These are phyloP conservation scores for Drosophila nr. fundita DNA, from an alignment of 2,888 invertebrate genomes.

Conservation along the genomic window DNA sequence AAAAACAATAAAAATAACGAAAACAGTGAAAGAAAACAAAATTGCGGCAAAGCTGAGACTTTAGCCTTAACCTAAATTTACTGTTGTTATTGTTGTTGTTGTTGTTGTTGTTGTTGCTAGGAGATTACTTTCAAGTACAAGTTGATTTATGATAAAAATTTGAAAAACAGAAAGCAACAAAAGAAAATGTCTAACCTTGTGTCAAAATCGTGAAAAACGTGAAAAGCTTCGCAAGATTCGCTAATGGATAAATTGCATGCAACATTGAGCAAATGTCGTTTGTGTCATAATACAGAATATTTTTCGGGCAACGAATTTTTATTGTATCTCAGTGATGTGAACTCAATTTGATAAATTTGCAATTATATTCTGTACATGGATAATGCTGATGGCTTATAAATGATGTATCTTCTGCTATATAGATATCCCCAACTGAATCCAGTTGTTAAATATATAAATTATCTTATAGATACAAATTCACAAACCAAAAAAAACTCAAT, in stretches of 20 bases:
- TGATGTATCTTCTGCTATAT: neutral
- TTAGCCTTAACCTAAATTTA: slow-evolving; percentile 71
- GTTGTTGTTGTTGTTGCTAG: slow-evolving; percentile 42
- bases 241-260: slow-evolving; percentile 25
- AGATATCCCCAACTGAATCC: neutral
- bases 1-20: neutral
- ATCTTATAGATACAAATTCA: neutral
- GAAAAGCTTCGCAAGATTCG: slow-evolving; percentile 29
- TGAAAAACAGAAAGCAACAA: slow-evolving; percentile 5
- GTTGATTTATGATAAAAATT: slow-evolving; percentile 58
- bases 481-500: neutral
- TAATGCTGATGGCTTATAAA: neutral
- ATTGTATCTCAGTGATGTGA: neutral
- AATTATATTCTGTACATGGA: neutral
- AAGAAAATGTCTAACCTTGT: slow-evolving; percentile 39
- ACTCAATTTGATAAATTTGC: neutral
- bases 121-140: slow-evolving; percentile 71
- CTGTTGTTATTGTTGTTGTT: slow-evolving; percentile 18
- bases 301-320: neutral
- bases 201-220: slow-evolving; percentile 9
- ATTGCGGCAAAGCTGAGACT: slow-evolving; percentile 41
- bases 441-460: neutral
- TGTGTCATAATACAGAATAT: slow-evolving; percentile 8
- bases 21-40: slow-evolving; percentile 27
- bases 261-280: slow-evolving; percentile 27